Base-by-base conservation (phyloP, 2,113 vertebrate species). In the Phoenicopterus ruber region DNA sequence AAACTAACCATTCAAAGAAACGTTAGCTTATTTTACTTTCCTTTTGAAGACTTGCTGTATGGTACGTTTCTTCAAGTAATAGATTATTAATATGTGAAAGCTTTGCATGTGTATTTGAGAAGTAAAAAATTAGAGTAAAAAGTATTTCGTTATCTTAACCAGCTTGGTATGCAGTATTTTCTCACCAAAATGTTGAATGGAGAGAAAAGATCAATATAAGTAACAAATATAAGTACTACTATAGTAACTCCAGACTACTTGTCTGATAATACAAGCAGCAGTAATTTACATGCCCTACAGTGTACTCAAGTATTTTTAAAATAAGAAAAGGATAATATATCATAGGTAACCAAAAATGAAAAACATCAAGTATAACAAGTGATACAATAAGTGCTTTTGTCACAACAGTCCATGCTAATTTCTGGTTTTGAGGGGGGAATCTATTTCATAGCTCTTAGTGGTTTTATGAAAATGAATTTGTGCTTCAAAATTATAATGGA, bases 361-460 rank as follows among this genome's bases (percentile, higher is more conserved):
- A 54, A 63, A 24, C 9, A 40, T 32, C 1, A 0, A 16, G 2
- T 17, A 11, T 17, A 77, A 22, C 16, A 76, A 78, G 2, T 38
- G 22, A 21, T 65, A 19, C 2, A 52, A 4, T 19, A 47, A 47
- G 19, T 44, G 6, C 2, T 24, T 81, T 54, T 91, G 13, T 83
- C n/a, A 34, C 24, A 92, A 32, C 18, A 47, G 5, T 55, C 29
- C 12, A 31, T 49, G 15, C 4, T 62, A 32, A 49, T 70, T 88
- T 86, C 16, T 76, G 13, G 0, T 17, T 31, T 19, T 15, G 5
- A 4, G 7, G 3, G 7, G 2, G 8, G 16, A 31, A 50, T 69
- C 24, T 36, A 11, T 52, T 66, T 91, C 31, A 20, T 59, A 79
- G 26, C 5, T 84, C 11, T 36, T 42, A 32, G 1, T 13, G 1